phyloP scores from a whole-genome alignment of 2,888 invertebrate genomes.

The Hipparchia sbordonii region DNA sequence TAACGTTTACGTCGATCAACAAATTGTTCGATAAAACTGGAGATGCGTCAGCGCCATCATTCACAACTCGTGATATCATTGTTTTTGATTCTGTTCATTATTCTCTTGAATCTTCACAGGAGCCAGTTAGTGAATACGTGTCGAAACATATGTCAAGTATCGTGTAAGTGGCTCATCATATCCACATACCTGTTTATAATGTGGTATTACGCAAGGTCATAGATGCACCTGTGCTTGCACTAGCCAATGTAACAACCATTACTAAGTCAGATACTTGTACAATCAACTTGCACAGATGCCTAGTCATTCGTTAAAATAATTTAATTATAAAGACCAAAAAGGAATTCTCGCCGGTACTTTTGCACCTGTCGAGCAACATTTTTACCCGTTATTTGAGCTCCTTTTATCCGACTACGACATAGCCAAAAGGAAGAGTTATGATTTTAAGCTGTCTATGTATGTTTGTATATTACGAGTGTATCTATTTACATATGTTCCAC shows the following conservation, averaged over 20 bases:
- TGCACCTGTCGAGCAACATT: slow-evolving; percentile 14
- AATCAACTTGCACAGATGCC: neutral
- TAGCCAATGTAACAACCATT: slow-evolving; percentile 16
- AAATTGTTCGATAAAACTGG: slow-evolving; percentile 55
- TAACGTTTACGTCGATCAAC: slow-evolving; percentile 68
- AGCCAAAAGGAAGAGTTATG: too few species aligned
- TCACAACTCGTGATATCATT: slow-evolving; percentile 60
- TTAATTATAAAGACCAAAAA: neutral
- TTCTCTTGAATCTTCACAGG: slow-evolving; percentile 25
- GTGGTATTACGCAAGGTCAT: slow-evolving; percentile 71
- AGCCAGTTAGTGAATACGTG: slow-evolving; percentile 29
- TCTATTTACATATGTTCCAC: too few species aligned
- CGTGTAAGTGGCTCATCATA: slow-evolving; percentile 26
- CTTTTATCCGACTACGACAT: too few species aligned
- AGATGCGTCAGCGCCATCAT: slow-evolving; percentile 46
- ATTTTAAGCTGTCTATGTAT: too few species aligned
- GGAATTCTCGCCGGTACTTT: neutral
- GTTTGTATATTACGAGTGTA: too few species aligned
- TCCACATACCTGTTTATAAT: slow-evolving; percentile 31
- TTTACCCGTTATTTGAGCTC: slow-evolving; percentile 5
- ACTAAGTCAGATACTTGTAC: neutral
- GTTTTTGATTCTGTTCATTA: slow-evolving; percentile 50
- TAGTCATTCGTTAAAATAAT: neutral
- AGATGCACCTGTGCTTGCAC: slow-evolving; percentile 62
- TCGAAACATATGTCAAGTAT: slow-evolving; percentile 20